phyloP scores from a whole-genome alignment of 2,888 invertebrate species.

The Drosophila neonasuta region DNA sequence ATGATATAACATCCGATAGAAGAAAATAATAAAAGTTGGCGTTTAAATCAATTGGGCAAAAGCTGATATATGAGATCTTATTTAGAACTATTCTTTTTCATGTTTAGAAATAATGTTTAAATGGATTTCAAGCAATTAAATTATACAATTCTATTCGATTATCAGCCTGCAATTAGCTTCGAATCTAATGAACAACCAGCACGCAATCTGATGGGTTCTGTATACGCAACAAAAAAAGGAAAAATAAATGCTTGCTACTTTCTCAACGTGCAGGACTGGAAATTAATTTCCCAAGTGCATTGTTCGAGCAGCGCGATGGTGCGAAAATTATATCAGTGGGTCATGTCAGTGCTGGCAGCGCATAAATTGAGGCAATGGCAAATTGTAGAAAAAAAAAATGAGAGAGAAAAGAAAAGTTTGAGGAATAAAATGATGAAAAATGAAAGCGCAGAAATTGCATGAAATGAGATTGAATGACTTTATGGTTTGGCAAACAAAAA shows the following conservation, averaged over 20 bases:
- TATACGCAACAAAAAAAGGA: background rate
- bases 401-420: conserved; percentile 23
- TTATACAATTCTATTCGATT: background rate
- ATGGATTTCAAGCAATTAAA: too few species aligned
- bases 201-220: conserved; percentile 12
- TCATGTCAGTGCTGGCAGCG: conserved; percentile 20
- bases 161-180: background rate
- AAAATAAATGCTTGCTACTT: background rate
- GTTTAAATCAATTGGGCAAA: background rate
- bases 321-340: conserved; percentile 20
- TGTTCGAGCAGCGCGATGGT: conserved; percentile 24
- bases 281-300: conserved; percentile 71
- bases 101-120: background rate
- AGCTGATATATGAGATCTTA: background rate
- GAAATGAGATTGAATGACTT: conserved; percentile 27
- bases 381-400: conserved; percentile 41
- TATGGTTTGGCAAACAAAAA: conserved; percentile 26
- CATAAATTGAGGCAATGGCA: conserved; percentile 55
- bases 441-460: conserved; percentile 30
- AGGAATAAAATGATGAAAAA: conserved; percentile 41
- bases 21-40: background rate
- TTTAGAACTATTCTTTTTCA: background rate
- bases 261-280: conserved; percentile 14
- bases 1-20: conserved; percentile 3
- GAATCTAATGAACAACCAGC: conserved; percentile 12